Evolutionary conservation across 2,797 vertebrate genomes (phyloP).

Genomic region (Labroides dimidiatus): DNA sequence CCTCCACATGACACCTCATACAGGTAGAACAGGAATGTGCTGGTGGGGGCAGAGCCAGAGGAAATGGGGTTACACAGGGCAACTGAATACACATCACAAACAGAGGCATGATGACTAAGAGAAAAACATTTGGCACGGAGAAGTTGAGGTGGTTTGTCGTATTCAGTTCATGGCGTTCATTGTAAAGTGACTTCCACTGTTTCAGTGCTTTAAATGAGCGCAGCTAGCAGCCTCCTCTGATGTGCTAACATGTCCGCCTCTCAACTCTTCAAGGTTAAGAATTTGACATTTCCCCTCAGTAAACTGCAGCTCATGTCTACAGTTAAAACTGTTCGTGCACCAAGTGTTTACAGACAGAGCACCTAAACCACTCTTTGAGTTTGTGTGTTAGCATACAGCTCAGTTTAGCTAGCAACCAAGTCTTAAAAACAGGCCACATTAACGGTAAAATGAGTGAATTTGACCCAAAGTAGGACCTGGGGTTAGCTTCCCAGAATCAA

Average conservation of each 20-base stretch:
- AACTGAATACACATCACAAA: conserved; percentile 33
- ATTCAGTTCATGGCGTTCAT: not conserved
- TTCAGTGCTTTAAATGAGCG: too few species aligned
- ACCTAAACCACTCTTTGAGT: too few species aligned
- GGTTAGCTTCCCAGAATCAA: conserved; percentile 26
- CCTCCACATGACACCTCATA: conserved; percentile 72
- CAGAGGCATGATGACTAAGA: conserved; percentile 15
- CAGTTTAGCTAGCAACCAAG: too few species aligned
- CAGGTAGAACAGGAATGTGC: conserved; percentile 82
- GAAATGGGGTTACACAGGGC: conserved; percentile 64
- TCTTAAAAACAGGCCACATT: not conserved
- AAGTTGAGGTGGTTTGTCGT: not conserved
- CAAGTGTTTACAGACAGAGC: too few species aligned
- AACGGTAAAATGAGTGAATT: not conserved
- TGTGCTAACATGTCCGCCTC: too few species aligned
- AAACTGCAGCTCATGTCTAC: too few species aligned
- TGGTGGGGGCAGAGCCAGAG: conserved; percentile 67
- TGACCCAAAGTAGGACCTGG: not conserved
- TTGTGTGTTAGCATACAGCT: not conserved
- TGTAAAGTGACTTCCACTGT: too few species aligned
- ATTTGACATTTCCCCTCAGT: too few species aligned
- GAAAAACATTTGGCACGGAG: not conserved
- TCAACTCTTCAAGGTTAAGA: too few species aligned
- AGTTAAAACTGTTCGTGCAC: too few species aligned
- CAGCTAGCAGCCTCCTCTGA: too few species aligned